phyloP scores from a whole-genome alignment of 2,113 vertebrate genomes.

The Scomber scombrus region DNA sequence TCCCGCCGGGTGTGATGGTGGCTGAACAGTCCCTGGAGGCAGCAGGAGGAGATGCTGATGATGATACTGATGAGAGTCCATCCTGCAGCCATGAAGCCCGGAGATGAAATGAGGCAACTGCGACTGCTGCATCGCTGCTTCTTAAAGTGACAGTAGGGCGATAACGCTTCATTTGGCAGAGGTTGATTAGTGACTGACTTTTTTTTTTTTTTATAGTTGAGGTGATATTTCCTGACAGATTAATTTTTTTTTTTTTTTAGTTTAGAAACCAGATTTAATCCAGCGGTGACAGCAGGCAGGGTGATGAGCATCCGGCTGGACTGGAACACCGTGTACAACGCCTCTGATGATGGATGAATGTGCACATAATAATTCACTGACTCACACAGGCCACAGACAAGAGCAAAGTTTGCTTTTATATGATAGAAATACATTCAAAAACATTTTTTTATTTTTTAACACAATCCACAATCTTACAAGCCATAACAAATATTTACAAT shows the following conservation, averaged over 20 bases:
- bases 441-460: slow-evolving; percentile 2
- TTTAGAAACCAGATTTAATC: background rate
- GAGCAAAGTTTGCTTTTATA: background rate
- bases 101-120: slow-evolving; percentile 73
- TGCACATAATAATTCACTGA: background rate
- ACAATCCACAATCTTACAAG: background rate
- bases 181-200: background rate
- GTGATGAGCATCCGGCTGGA: background rate
- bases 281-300: background rate
- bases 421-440: background rate
- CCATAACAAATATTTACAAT: slow-evolving; percentile 4
- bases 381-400: background rate
- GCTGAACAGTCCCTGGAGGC: slow-evolving; percentile 51
- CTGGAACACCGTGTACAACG: background rate
- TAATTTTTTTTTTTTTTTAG: background rate
- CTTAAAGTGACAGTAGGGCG: slow-evolving; percentile 82
- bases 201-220: too few species aligned
- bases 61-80: slow-evolving; percentile 68
- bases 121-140: slow-evolving; percentile 71
- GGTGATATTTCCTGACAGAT: background rate
- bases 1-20: slow-evolving; percentile 45
- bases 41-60: slow-evolving; percentile 52
- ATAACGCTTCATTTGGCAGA: background rate
- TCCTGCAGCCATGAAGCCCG: slow-evolving; percentile 76
- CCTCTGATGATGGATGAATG: background rate